phyloP scores from a whole-genome alignment of 2,888 invertebrate species.

The Tinea semifulvella region DNA sequence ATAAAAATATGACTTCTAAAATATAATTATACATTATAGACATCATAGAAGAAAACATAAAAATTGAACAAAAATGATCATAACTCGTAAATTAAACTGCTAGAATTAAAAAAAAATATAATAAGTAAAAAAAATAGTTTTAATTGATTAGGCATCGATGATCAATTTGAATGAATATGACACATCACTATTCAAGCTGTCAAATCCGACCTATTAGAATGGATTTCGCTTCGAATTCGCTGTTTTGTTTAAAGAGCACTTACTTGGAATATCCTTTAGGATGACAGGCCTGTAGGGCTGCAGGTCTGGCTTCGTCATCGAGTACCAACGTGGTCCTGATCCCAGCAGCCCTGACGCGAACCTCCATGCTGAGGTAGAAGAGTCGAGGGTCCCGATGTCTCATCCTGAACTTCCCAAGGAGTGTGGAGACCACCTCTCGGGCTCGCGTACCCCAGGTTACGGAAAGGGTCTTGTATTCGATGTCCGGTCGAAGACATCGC shows the following conservation, averaged over 20 bases:
- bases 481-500: constrained; percentile 87
- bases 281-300: constrained; percentile 92
- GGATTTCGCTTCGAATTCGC: no score
- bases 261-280: constrained; percentile 92
- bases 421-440: constrained; percentile 83
- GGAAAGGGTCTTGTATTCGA: constrained; percentile 94
- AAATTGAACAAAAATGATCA: no score
- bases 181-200: no score
- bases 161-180: no score
- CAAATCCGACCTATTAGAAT: no score
- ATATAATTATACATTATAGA: no score
- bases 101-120: no score
- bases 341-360: constrained; percentile 84
- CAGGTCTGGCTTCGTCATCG: constrained; percentile 89
- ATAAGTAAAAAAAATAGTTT: no score
- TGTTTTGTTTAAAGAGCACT: constrained; percentile 36
- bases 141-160: no score
- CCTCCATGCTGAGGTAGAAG: constrained; percentile 95
- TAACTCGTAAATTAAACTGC: no score
- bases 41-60: no score
- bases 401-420: constrained; percentile 90
- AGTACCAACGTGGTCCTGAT: constrained; percentile 83
- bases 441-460: constrained; percentile 90
- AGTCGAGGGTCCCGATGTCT: constrained; percentile 91
- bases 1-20: no score